These are phyloP conservation scores for Desmodus rotundus DNA, from an alignment of 2,113 vertebrate genomes.

Conservation along the genomic window DNA sequence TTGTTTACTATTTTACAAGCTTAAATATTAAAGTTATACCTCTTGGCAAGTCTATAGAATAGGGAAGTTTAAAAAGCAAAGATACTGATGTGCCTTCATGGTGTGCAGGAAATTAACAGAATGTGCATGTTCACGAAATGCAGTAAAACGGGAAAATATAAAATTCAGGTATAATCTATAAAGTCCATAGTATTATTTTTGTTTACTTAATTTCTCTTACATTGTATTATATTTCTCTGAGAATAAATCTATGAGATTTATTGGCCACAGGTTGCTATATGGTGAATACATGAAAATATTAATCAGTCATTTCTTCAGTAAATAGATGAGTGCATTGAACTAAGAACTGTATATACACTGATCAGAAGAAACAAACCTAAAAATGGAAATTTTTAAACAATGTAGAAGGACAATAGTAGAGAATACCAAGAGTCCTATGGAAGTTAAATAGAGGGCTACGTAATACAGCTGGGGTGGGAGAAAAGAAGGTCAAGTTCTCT, in stretches of 20 bases:
- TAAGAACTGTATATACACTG: not conserved
- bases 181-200: not conserved
- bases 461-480: not conserved
- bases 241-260: not conserved
- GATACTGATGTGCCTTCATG: not conserved
- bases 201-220: not conserved
- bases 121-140: not conserved
- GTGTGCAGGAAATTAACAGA: not conserved
- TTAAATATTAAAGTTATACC: not conserved
- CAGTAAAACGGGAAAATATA: not conserved
- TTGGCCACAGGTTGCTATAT: not conserved
- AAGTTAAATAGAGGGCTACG: not conserved
- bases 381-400: not conserved
- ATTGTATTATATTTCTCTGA: not conserved
- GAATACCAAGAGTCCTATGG: not conserved
- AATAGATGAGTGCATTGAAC: not conserved
- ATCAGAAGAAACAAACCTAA: not conserved
- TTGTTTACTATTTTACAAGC: not conserved
- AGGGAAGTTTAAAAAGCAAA: not conserved
- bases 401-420: not conserved
- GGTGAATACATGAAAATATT: not conserved
- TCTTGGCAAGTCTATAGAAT: not conserved
- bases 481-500: not conserved
- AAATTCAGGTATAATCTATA: not conserved
- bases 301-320: not conserved